A percentile compares a stretch with the other conserved stretches of the same genome.
phyloP scores from a whole-genome alignment of 2,888 invertebrate species.

The Erebia aethiops region DNA sequence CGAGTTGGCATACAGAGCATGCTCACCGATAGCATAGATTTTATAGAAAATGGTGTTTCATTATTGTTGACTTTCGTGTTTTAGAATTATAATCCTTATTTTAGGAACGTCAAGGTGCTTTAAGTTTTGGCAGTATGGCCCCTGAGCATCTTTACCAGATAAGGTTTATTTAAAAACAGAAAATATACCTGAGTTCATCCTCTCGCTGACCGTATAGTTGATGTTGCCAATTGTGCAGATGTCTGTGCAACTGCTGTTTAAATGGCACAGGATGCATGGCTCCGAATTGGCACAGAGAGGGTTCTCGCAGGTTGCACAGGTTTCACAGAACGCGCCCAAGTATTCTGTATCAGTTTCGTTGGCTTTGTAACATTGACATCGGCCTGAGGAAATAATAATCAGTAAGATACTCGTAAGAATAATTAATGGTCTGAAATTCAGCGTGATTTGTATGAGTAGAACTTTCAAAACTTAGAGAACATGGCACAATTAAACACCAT shows the following conservation, averaged over 20 bases:
- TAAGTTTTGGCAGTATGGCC: too few relatives aligned
- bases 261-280: constrained; percentile 69
- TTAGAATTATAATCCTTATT: too few relatives aligned
- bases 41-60: constrained; percentile 48
- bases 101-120: too few relatives aligned
- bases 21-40: constrained; percentile 73
- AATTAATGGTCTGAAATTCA: too few relatives aligned
- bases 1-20: constrained; percentile 75
- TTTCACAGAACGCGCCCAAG: constrained; percentile 79
- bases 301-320: constrained; percentile 74
- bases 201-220: constrained; percentile 68
- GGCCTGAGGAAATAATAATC: constrained; percentile 53
- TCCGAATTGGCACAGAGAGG: constrained; percentile 78
- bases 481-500: too few relatives aligned
- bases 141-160: too few relatives aligned
- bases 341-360: constrained; percentile 57
- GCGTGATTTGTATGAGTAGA: too few relatives aligned
- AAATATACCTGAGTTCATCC: constrained; percentile 37
- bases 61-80: too few relatives aligned
- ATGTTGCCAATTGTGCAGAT: constrained; percentile 59
- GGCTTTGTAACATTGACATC: constrained; percentile 63
- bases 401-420: too few relatives aligned
- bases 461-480: too few relatives aligned
- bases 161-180: constrained; percentile 51
- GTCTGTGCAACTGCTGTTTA: constrained; percentile 63